phyloP scores from a whole-genome alignment of 2,888 invertebrate species.

The Amiota mariae region DNA sequence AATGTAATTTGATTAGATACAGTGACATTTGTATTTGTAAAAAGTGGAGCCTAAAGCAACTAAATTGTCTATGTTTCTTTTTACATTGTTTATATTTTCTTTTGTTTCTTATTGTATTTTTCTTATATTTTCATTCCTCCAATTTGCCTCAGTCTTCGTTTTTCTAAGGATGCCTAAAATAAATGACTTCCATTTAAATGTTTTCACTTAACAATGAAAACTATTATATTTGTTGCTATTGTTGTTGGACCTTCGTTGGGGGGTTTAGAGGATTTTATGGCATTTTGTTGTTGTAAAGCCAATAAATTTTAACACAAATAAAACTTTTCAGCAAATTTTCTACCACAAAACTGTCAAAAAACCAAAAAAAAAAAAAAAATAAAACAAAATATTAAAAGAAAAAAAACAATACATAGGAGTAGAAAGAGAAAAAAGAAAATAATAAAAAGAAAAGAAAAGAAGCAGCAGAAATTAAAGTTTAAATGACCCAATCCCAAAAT shows the following conservation, averaged over 20 bases:
- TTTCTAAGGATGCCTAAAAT: not conserved
- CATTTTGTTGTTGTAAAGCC: not conserved
- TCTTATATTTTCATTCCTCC: too few species aligned
- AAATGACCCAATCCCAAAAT: constrained; percentile 50
- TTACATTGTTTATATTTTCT: too few species aligned
- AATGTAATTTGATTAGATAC: too few species aligned
- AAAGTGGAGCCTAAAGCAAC: too few species aligned
- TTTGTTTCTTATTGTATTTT: too few species aligned
- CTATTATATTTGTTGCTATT: constrained; percentile 3
- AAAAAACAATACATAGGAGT: constrained; percentile 5
- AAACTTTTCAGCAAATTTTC: constrained; percentile 21
- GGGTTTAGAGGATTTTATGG: not conserved
- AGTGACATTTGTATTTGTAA: too few species aligned
- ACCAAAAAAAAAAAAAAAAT: constrained; percentile 21
- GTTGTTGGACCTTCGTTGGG: not conserved
- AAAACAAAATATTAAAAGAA: not conserved
- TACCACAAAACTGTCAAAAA: constrained; percentile 12
- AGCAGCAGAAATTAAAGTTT: constrained; percentile 33
- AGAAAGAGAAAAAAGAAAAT: not conserved
- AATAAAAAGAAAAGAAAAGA: constrained; percentile 11
- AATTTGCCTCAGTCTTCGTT: too few species aligned
- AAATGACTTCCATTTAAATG: constrained; percentile 15
- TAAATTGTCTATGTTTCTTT: too few species aligned
- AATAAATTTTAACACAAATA: constrained; percentile 17
- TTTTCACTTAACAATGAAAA: constrained; percentile 22